Percentiles rank a stretch among this genome's conserved stretches.
Conservation (phyloP, 37 sponge, comb jelly and placozoan species). For the Oopsacas minuta region DNA sequence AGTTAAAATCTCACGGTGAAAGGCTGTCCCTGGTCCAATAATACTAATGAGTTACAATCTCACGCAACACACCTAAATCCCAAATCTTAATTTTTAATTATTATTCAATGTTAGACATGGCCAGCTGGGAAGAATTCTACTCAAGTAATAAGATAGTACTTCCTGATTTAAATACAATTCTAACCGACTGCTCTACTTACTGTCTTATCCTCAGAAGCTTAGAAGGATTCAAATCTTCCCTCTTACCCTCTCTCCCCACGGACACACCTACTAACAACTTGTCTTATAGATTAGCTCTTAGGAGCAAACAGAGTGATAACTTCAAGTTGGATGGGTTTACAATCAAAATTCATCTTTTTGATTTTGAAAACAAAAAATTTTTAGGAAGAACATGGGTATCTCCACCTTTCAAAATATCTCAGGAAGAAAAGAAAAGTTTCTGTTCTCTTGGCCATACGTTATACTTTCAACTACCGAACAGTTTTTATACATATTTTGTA, state of each 20-base stretch:
- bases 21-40: no score
- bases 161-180: not conserved
- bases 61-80: no score
- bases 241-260: not conserved
- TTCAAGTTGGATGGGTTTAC: not conserved
- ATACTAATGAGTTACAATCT: no score
- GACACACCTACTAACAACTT: not conserved
- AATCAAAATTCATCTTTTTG: not conserved
- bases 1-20: no score
- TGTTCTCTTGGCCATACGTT: not conserved
- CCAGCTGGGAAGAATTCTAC: not conserved
- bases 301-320: not conserved
- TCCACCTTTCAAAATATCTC: not conserved
- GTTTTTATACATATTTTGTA: not conserved
- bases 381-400: not conserved
- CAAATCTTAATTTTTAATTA: no score
- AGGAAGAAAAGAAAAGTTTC: not conserved
- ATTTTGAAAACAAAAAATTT: not conserved
- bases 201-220: not conserved
- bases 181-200: not conserved
- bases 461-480: not conserved
- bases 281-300: not conserved
- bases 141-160: not conserved
- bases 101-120: not conserved
- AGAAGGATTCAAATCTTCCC: not conserved